Base-by-base conservation (phyloP, 1,140 invertebrate species). In the Arion vulgaris region DNA sequence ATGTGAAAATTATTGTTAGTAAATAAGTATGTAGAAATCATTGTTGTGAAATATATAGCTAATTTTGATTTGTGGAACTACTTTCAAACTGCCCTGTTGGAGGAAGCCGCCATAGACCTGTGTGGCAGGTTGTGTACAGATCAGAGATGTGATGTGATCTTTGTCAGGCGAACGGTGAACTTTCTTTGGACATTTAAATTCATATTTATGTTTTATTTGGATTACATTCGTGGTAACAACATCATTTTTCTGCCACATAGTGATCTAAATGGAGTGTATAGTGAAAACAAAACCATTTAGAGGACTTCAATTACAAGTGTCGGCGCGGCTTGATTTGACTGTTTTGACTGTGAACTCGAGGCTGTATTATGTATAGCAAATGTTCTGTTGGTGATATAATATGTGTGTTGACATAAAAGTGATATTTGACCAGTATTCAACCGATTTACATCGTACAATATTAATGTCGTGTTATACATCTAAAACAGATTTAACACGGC, bases 71-170 rank as follows among this genome's bases (percentile, higher is more conserved):
- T 41, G 23, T 32, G 57, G 84, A 69, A 85, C 84, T 85, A 85
- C 81, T 85, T 85, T 85, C 81, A 80, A 85, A 85, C 81, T 85
- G 84, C 62, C 84, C 62, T 80, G 84, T 62, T 82, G 81, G 81
- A 82, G 73, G 73, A 69, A 62, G 78, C 80, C 84, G 80, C 84
- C 81, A 85, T 82, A 85, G 76, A 76, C 38, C 15, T 73, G 36
- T 80, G 81, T 78, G 39, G 71, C 49, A 26, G 62, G 68, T 74
- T 36, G 41, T 74, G 41, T 4, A 51, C 17, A 72, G 36, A n/a
- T 41, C 71, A 72, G 45, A 45, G 39, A 75, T 53, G n/a, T n/a
- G 41, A 75, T 75, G 73, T 75, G 32, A 75, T 75, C 41, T 15
- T 57, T 66, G 62, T 66, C 28, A 32, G 62, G 62, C 62, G 62